Evolutionary conservation across 2,797 vertebrate genomes (phyloP).

Genomic region (Pangasius djambal): DNA sequence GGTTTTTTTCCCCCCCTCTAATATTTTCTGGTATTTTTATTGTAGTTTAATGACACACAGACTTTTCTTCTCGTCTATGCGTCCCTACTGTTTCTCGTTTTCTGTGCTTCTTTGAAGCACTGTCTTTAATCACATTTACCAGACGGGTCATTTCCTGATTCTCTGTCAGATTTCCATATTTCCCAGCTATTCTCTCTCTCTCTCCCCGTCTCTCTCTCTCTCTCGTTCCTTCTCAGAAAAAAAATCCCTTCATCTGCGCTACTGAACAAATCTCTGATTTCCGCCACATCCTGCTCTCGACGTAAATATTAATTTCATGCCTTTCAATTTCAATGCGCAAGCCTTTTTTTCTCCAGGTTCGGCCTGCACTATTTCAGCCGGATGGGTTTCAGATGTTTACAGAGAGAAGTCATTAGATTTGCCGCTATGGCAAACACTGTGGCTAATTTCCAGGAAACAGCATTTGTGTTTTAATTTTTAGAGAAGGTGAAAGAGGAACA

Average conservation of each 20-base stretch:
- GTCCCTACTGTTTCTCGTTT: slow-evolving; percentile 7
- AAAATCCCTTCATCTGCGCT: slow-evolving; percentile 53
- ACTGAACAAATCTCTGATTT: slow-evolving; percentile 58
- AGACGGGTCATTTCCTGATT: slow-evolving; percentile 48
- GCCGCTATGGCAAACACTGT: slow-evolving; percentile 33
- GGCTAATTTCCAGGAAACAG: slow-evolving; percentile 47
- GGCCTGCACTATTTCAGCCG: slow-evolving; percentile 43
- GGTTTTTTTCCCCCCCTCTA: not conserved
- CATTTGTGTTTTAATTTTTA: not conserved
- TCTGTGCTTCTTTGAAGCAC: slow-evolving; percentile 29
- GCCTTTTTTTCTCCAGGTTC: slow-evolving; percentile 50
- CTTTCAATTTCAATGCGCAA: slow-evolving; percentile 62
- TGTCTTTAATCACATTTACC: slow-evolving; percentile 44
- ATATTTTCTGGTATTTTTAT: not conserved
- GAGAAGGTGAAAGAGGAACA: not conserved
- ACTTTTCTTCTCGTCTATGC: slow-evolving; percentile 14
- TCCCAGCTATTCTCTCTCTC: slow-evolving; percentile 26
- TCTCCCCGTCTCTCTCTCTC: not conserved
- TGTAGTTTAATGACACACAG: slow-evolving; percentile 2
- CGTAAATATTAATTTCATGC: slow-evolving; percentile 64
- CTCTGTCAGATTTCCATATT: slow-evolving; percentile 53
- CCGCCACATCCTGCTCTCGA: slow-evolving; percentile 56
- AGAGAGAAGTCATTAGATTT: slow-evolving; percentile 44
- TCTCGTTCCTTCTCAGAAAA: not conserved
- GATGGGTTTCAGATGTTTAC: slow-evolving; percentile 58